Percentiles rank a stretch among this genome's conserved stretches.
These are phyloP conservation scores for Dendrocincla tyrannina DNA, from an alignment of 2,797 vertebrate genomes.

Conservation along the genomic window DNA sequence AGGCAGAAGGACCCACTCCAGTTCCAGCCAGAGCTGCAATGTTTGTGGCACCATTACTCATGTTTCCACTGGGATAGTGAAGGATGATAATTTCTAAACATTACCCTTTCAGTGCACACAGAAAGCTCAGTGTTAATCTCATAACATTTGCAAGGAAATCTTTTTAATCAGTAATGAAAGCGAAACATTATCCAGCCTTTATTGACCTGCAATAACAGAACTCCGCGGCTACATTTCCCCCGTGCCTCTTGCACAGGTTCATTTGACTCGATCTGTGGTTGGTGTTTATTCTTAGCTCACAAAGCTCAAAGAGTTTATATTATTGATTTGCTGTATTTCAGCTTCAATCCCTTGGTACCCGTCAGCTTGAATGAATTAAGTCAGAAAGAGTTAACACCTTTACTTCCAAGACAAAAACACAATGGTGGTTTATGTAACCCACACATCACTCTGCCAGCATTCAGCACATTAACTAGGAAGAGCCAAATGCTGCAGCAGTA, in stretches of 20 bases:
- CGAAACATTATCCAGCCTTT: constrained; percentile 51
- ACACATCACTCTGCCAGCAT: neutral
- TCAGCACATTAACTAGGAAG: neutral
- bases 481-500: neutral
- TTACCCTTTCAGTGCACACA: neutral
- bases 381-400: constrained; percentile 45
- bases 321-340: constrained; percentile 63
- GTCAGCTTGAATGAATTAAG: constrained; percentile 16
- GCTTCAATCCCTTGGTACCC: constrained; percentile 24
- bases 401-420: neutral
- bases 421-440: neutral
- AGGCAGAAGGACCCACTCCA: neutral
- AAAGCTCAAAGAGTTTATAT: constrained; percentile 43
- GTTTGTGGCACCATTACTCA: neutral
- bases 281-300: constrained; percentile 63
- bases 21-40: neutral
- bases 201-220: constrained; percentile 35
- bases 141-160: constrained; percentile 55
- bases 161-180: constrained; percentile 60
- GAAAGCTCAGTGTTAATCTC: constrained; percentile 41
- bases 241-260: neutral
- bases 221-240: neutral
- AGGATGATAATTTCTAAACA: neutral
- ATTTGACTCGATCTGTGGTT: neutral
- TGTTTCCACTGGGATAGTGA: neutral